Evolutionary conservation across 2,113 vertebrate genomes (phyloP).

Genomic region (Heteronetta atricapilla): DNA sequence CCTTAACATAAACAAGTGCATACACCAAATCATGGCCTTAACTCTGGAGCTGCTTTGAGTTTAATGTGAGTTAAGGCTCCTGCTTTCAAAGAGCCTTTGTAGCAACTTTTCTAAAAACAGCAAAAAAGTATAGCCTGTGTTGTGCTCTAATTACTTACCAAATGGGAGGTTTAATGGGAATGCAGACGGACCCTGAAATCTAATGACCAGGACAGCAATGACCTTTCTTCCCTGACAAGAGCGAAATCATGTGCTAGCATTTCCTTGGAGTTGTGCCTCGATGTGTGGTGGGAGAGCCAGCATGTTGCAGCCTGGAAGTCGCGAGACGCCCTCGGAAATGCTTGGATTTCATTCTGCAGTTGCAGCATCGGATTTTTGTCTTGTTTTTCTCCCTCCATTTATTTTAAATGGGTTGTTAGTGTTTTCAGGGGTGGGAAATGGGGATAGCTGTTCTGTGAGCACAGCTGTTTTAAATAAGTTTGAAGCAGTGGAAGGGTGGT

Average conservation of each 20-base stretch:
- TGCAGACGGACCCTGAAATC: background rate
- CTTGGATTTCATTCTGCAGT: background rate
- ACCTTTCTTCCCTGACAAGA: background rate
- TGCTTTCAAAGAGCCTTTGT: background rate
- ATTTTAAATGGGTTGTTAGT: background rate
- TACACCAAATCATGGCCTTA: background rate
- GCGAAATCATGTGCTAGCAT: background rate
- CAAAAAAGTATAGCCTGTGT: background rate
- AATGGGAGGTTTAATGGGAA: background rate
- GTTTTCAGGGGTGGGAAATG: constrained; percentile 31
- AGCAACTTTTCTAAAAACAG: background rate
- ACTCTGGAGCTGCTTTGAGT: background rate
- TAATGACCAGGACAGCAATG: background rate
- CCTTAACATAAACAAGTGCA: background rate
- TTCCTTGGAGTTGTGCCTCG: background rate
- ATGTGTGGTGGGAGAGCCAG: background rate
- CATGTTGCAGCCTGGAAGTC: fast-evolving
- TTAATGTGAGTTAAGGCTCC: background rate
- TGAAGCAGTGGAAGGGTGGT: background rate
- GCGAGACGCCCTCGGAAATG: background rate
- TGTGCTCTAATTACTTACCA: background rate
- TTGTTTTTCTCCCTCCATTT: background rate
- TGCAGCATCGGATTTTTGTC: background rate
- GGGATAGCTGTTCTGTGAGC: background rate
- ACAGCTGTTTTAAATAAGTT: constrained; percentile 47